Conservation (phyloP, 2,113 vertebrate genomes). For the Mormyrus lacerda region DNA sequence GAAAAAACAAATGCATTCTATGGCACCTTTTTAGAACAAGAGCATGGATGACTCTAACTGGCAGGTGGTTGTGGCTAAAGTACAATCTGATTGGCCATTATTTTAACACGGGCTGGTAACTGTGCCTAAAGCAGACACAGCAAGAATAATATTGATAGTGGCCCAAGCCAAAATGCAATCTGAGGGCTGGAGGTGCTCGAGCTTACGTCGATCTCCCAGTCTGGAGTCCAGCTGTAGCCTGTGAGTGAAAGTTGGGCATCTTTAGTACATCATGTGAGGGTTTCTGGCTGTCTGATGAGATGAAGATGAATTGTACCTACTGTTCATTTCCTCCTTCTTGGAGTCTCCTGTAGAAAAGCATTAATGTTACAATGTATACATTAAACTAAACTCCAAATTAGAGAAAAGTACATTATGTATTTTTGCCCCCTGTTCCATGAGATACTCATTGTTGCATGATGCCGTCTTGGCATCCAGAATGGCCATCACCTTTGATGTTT, state of each 20-base stretch:
- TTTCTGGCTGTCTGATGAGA: neutral
- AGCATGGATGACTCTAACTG: neutral
- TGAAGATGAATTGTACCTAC: conserved; percentile 45
- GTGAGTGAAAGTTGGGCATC: conserved; percentile 16
- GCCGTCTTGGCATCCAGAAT: no score
- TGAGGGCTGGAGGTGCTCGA: conserved; percentile 30
- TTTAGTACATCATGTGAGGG: neutral
- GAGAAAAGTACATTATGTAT: neutral
- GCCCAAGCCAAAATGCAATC: conserved; percentile 43
- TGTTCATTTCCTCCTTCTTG: conserved; percentile 44
- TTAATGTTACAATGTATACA: neutral
- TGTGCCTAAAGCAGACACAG: neutral
- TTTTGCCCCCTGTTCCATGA: no score
- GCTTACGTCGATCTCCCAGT: conserved; percentile 40
- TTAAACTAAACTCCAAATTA: neutral
- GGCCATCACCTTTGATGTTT: no score
- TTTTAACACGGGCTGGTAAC: neutral
- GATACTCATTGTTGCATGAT: no score
- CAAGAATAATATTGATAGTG: conserved; percentile 38
- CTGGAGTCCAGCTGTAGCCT: conserved; percentile 51
- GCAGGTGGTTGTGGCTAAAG: neutral
- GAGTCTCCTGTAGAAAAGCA: conserved; percentile 51
- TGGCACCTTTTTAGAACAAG: neutral
- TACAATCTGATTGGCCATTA: neutral
- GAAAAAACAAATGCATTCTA: neutral